Percentiles rank a stretch among this genome's conserved stretches.
phyloP scores from a whole-genome alignment of 2,888 invertebrate genomes.

The Micoletzkya japonica region DNA sequence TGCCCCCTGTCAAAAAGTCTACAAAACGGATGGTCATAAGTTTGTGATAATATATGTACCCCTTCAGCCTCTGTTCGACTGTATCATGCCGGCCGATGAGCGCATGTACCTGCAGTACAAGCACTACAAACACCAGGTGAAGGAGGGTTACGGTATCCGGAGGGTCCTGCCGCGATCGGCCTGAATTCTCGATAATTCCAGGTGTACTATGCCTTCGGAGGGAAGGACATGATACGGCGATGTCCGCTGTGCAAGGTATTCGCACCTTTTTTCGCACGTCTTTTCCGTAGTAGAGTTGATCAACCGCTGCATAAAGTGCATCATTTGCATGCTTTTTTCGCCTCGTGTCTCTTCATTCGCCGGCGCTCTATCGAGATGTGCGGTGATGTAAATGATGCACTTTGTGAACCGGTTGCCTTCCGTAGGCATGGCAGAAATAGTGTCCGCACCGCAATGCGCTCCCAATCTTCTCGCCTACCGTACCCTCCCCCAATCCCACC shows the following conservation, averaged over 20 bases:
- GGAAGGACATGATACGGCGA: conserved; percentile 32
- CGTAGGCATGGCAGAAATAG: no score
- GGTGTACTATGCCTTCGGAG: conserved; percentile 14
- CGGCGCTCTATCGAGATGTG: conserved; percentile 31
- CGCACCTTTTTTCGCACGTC: no score
- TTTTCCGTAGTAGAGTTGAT: no score
- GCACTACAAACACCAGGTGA: conserved; percentile 42
- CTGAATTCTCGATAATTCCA: background rate
- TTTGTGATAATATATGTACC: background rate
- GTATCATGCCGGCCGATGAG: conserved; percentile 35
- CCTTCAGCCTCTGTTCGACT: conserved; percentile 34
- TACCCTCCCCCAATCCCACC: no score
- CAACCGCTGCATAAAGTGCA: no score
- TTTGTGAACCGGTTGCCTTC: no score
- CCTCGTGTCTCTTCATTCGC: no score
- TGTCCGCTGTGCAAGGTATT: conserved; percentile 38
- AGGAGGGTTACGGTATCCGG: conserved; percentile 24
- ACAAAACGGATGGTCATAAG: background rate
- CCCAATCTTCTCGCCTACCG: no score
- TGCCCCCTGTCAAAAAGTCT: no score
- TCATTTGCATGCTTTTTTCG: no score
- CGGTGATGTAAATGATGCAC: no score
- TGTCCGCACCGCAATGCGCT: no score
- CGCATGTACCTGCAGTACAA: conserved; percentile 40
- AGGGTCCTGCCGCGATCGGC: background rate